Evolutionary conservation across 1,140 invertebrate genomes (phyloP).

Genomic region (Dinoponera quadriceps): DNA sequence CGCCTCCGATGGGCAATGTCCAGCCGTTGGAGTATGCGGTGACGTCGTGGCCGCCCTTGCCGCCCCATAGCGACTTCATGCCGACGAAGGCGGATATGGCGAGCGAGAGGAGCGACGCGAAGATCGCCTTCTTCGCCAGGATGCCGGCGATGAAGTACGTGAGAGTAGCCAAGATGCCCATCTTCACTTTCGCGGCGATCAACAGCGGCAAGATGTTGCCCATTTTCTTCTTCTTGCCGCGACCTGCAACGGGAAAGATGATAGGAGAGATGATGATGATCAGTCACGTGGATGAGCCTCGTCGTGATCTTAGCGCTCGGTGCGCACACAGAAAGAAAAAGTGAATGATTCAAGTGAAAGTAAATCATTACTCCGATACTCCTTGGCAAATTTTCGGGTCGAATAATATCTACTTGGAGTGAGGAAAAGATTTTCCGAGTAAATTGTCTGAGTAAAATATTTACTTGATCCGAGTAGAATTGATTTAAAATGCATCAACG

Average conservation of each 20-base stretch:
- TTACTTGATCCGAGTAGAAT: no score
- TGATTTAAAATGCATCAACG: no score
- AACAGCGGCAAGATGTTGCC: constrained; percentile 87
- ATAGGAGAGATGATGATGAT: no score
- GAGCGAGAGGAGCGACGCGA: constrained; percentile 88
- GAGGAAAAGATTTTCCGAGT: no score
- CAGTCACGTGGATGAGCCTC: no score
- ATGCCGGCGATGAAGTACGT: constrained; percentile 87
- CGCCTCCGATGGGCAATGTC: constrained; percentile 68
- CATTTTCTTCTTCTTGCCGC: constrained; percentile 89
- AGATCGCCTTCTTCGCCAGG: constrained; percentile 89
- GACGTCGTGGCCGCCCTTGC: constrained; percentile 78
- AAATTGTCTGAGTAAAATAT: no score
- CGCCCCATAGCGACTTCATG: constrained; percentile 85
- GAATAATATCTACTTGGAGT: no score
- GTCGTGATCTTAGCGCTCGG: not conserved
- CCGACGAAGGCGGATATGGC: constrained; percentile 88
- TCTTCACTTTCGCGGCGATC: constrained; percentile 87
- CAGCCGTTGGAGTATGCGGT: constrained; percentile 82
- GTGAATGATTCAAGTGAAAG: no score
- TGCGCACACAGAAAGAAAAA: no score
- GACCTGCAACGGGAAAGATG: constrained; percentile 80
- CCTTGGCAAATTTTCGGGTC: no score
- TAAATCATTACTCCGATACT: no score
- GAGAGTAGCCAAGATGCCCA: constrained; percentile 86